Evolutionary conservation across 2,113 vertebrate genomes (phyloP).

Genomic region (Mungos mungo): DNA sequence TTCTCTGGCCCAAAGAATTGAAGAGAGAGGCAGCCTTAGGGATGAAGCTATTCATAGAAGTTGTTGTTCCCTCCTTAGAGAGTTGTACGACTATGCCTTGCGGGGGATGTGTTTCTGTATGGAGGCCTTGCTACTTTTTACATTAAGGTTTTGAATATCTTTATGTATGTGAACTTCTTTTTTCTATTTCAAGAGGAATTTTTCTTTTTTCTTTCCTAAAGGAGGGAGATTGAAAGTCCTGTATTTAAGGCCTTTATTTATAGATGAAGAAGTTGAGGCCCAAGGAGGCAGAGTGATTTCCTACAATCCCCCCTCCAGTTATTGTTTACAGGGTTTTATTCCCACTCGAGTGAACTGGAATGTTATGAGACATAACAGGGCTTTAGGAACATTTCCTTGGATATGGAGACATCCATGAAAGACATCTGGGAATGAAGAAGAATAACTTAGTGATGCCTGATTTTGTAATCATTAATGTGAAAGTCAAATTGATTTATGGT

Average conservation of each 20-base stretch:
- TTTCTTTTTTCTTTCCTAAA: not conserved
- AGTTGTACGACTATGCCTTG: not conserved
- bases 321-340: not conserved
- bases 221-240: not conserved
- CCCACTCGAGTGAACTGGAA: not conserved
- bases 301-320: not conserved
- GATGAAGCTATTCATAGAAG: not conserved
- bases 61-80: not conserved
- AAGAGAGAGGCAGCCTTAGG: not conserved
- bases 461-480: not conserved
- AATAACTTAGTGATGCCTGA: not conserved
- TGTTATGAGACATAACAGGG: no score
- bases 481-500: not conserved
- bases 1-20: not conserved
- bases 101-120: not conserved
- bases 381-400: not conserved
- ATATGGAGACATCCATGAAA: not conserved
- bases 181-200: not conserved
- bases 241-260: not conserved
- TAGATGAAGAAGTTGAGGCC: not conserved
- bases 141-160: not conserved
- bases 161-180: not conserved
- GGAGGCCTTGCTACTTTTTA: not conserved
- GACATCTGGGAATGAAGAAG: not conserved
- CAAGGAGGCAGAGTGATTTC: not conserved